Conservation (phyloP, 1,140 invertebrate genomes). For the Scaptomyza pallida region DNA sequence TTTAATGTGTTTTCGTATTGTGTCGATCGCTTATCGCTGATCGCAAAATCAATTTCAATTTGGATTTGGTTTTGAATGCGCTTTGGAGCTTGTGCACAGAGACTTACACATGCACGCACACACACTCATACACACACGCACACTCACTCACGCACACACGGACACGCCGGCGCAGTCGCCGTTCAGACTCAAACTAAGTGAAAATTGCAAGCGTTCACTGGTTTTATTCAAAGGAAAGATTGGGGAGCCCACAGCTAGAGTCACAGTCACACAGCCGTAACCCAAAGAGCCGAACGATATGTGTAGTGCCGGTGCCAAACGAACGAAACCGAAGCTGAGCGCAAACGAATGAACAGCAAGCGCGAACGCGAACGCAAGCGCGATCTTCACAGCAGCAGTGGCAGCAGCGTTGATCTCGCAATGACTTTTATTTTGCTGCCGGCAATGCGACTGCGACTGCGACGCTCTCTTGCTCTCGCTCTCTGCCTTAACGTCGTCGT, state of each 20-base stretch:
- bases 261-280: neutral
- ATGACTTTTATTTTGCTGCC: constrained; percentile 9
- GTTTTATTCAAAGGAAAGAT: constrained; percentile 65
- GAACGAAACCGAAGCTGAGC: constrained; percentile 1
- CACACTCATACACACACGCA: constrained; percentile 20
- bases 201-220: constrained; percentile 64
- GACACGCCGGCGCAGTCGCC: constrained; percentile 56
- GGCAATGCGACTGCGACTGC: too few relatives aligned
- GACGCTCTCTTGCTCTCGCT: neutral
- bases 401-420: constrained; percentile 10
- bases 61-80: constrained; percentile 2
- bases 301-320: constrained; percentile 26
- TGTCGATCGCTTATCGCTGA: constrained; percentile 25
- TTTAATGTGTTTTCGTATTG: too few relatives aligned
- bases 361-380: neutral
- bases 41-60: constrained; percentile 35
- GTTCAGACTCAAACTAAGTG: constrained; percentile 67
- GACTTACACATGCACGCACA: constrained; percentile 11
- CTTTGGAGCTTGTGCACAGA: constrained; percentile 8
- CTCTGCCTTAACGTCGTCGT: neutral
- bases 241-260: constrained; percentile 36
- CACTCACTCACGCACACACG: constrained; percentile 38
- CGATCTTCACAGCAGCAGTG: constrained; percentile 2
- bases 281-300: constrained; percentile 29
- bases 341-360: neutral